phyloP scores from a whole-genome alignment of 2,113 vertebrate genomes.

The Acrocephalus kingi region DNA sequence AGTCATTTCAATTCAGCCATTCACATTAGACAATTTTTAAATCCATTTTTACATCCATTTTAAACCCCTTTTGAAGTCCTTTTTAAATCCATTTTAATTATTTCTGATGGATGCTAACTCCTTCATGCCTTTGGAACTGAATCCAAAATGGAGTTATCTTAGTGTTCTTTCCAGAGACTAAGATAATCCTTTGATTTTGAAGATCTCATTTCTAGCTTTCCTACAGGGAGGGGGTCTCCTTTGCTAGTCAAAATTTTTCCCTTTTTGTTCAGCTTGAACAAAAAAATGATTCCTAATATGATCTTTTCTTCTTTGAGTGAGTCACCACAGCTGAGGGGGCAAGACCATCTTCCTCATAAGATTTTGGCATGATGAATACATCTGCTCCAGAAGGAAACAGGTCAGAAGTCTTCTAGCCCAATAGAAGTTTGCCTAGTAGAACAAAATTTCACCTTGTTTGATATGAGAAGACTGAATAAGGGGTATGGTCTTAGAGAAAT shows the following conservation, averaged over 20 bases:
- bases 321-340: background rate
- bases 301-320: background rate
- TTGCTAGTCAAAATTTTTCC: background rate
- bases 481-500: background rate
- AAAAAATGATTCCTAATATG: background rate
- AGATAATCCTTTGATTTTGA: background rate
- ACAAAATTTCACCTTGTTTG: background rate
- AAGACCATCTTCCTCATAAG: background rate
- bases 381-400: background rate
- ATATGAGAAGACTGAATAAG: background rate
- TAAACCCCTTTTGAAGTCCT: background rate
- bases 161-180: background rate
- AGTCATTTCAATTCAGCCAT: background rate
- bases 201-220: background rate
- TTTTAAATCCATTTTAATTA: background rate
- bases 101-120: background rate
- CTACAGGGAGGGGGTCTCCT: accelerated
- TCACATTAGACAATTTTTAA: background rate
- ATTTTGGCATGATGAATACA: background rate
- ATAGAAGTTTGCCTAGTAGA: background rate
- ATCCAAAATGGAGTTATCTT: background rate
- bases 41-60: background rate
- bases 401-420: background rate
- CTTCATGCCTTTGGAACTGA: background rate
- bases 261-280: background rate